These are phyloP conservation scores for Sebastes diploproa DNA, from an alignment of 2,797 vertebrate genomes.

Conservation along the genomic window DNA sequence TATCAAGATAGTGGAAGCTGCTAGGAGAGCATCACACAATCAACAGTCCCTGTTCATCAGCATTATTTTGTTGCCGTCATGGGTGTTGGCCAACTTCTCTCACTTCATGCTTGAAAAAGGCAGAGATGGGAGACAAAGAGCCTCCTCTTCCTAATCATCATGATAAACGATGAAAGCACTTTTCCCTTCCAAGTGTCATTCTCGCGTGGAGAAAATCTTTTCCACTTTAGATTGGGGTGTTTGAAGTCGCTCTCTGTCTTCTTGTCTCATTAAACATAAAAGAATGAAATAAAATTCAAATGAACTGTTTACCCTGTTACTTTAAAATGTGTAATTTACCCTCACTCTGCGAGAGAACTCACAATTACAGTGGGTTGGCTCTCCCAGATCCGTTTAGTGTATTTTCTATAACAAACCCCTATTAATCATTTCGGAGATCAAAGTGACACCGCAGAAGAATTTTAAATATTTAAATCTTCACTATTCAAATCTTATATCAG, in stretches of 20 bases:
- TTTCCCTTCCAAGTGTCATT: constrained; percentile 72
- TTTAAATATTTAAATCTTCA: constrained; percentile 87
- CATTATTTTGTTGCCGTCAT: constrained; percentile 30
- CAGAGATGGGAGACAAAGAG: constrained; percentile 69
- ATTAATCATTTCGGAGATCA: constrained; percentile 85
- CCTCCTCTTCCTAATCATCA: constrained; percentile 75
- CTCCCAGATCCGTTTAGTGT: constrained; percentile 79
- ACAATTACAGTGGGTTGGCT: constrained; percentile 81
- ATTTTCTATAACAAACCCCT: constrained; percentile 86
- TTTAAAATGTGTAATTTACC: constrained; percentile 84
- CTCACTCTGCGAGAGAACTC: constrained; percentile 78
- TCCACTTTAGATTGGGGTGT: constrained; percentile 76
- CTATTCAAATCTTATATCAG: constrained; percentile 84
- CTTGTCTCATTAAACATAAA: constrained; percentile 84
- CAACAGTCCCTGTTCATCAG: constrained; percentile 30
- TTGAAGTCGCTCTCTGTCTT: constrained; percentile 82
- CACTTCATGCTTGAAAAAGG: constrained; percentile 47
- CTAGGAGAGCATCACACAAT: constrained; percentile 4
- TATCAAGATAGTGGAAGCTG: background rate
- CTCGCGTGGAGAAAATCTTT: constrained; percentile 65
- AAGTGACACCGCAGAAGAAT: constrained; percentile 81
- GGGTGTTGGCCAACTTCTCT: constrained; percentile 55
- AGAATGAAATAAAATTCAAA: constrained; percentile 80
- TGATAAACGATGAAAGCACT: constrained; percentile 76
- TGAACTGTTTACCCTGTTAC: constrained; percentile 84